phyloP scores from a whole-genome alignment of 1,140 invertebrate species.

The Teleogryllus occipitalis region DNA sequence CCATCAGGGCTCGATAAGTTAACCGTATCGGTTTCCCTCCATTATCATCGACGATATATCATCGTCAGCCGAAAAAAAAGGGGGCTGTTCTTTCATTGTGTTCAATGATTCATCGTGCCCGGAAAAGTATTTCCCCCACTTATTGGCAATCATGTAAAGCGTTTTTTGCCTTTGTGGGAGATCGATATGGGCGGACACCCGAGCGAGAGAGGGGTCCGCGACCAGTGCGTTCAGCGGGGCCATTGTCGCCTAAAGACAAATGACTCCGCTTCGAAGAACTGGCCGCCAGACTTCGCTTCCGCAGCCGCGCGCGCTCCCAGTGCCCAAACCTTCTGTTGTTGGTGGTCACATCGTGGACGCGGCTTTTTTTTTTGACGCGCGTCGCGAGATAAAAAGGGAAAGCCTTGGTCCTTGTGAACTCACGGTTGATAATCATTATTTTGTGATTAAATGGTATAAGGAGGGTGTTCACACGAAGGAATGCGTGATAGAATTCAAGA shows the following conservation, averaged over 20 bases:
- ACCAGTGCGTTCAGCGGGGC: neutral
- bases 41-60: neutral
- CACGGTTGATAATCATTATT: too few relatives aligned
- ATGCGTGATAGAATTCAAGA: too few relatives aligned
- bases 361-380: too few relatives aligned
- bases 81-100: neutral
- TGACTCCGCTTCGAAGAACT: neutral
- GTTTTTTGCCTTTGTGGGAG: neutral
- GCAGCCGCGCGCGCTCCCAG: too few relatives aligned
- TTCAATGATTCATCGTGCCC: neutral
- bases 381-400: too few relatives aligned
- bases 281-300: neutral
- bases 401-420: too few relatives aligned
- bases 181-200: neutral
- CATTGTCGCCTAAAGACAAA: neutral
- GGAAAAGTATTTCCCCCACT: neutral
- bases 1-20: neutral
- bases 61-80: neutral
- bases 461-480: too few relatives aligned
- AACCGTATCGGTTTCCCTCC: neutral
- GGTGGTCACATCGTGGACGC: too few relatives aligned
- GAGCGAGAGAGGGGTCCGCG: neutral
- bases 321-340: too few relatives aligned
- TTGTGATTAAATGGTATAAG: too few relatives aligned
- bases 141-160: neutral